Percentiles rank a stretch among this genome's conserved stretches.
These are phyloP conservation scores for Lepisosteus oculatus DNA, from an alignment of 2,113 vertebrate genomes.

Conservation along the genomic window DNA sequence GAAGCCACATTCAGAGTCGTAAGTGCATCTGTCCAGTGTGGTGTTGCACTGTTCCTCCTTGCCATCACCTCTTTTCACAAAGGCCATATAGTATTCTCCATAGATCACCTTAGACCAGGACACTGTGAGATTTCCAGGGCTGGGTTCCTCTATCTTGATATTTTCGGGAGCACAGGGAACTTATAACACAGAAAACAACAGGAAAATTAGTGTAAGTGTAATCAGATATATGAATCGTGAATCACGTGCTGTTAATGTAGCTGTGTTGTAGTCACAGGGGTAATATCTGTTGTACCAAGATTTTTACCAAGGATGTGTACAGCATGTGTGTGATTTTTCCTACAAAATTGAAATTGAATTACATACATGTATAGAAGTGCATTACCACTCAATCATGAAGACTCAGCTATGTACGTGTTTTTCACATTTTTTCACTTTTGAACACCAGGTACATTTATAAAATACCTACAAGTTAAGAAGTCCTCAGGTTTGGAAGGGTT, in stretches of 20 bases:
- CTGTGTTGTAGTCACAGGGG: too few relatives aligned
- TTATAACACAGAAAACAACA: slow-evolving; percentile 32
- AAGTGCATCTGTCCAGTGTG: slow-evolving; percentile 68
- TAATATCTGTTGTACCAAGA: too few relatives aligned
- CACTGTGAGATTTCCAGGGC: slow-evolving; percentile 69
- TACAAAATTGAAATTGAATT: too few relatives aligned
- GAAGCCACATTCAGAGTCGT: slow-evolving; percentile 80
- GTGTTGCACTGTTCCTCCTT: slow-evolving; percentile 82
- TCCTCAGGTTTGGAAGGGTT: slow-evolving; percentile 54
- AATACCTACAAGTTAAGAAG: slow-evolving; percentile 73
- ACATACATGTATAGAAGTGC: too few relatives aligned
- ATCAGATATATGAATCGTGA: too few relatives aligned
- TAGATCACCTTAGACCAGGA: slow-evolving; percentile 65
- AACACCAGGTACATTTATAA: background rate
- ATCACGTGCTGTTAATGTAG: too few relatives aligned
- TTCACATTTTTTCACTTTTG: too few relatives aligned
- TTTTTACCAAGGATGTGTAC: too few relatives aligned
- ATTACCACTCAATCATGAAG: too few relatives aligned
- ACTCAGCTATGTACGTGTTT: too few relatives aligned
- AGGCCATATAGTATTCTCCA: slow-evolving; percentile 77
- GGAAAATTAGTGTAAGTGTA: too few relatives aligned
- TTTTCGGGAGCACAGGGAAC: slow-evolving; percentile 79
- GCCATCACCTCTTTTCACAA: slow-evolving; percentile 86
- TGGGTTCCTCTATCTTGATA: slow-evolving; percentile 66
- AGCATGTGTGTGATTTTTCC: too few relatives aligned